Evolutionary conservation across 2,888 invertebrate species (phyloP), one percentile per base, ranked within the genome.

Genomic region (Panopea generosa): DNA sequence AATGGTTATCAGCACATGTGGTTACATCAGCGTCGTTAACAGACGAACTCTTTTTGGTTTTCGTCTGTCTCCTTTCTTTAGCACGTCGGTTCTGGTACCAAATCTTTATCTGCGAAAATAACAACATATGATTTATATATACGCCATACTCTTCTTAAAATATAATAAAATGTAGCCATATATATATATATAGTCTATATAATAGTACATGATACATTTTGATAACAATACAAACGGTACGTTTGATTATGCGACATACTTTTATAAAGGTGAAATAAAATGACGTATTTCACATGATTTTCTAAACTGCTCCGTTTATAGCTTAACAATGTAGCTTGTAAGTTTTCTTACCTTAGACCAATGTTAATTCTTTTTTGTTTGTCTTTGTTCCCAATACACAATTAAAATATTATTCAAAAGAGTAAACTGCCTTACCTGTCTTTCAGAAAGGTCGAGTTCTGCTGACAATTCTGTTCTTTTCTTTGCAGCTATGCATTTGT

Each of bases 31-130:
- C 7, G 4, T 52, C 52, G 4, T 14, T 3, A n/a, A 33, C 56
- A 4, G 20, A 38, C 18, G n/a, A 9, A 20, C 14, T 2, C 16
- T 18, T 3, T 16, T 52, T 7, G 24, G 4, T 52, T 52, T 52
- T 52, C 20, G 53, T 18, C 53, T 52, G 53, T 11, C 53, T 14
- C 20, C 53, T 22, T 52, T 18, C 24, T 20, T 52, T 52, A 16
- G 53, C 53, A 3, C 53, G 14, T 24, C 53, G 7, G 53, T 52
- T 52, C 20, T 52, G 53, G 20, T 11, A 52, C 53, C 53, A 52
- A 6, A 52, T 52, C 16, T 52, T 52, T 6, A 52, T 52, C 53
- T 52, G 53, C 7, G n/a, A 49, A 14, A 49, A 49, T 18, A 18
- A 18, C 7, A 49, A 9, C 9, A 18, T 9, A 9, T n/a, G n/a